Conservation (phyloP, 30 jellyfish, hydroid and myxozoan genomes). For the Turritopsis dohrnii region DNA sequence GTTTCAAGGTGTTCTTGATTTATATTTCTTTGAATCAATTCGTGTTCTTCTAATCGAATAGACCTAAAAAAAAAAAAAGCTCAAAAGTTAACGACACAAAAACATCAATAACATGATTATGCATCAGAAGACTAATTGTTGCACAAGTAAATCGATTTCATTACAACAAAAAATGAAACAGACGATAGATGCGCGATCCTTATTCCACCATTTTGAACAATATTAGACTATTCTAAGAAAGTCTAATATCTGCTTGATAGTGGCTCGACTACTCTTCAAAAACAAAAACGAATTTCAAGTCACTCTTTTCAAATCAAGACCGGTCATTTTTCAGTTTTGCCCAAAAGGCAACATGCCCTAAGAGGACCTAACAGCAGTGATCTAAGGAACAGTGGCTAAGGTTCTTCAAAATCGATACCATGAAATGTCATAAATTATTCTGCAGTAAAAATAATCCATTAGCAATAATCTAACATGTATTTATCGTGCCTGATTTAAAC, state of each 20-base stretch:
- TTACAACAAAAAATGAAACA: conserved; percentile 1
- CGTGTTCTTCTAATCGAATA: conserved; percentile 19
- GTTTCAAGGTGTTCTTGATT: neutral
- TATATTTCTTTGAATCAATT: no score
- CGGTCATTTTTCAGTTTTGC: no score
- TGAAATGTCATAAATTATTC: no score
- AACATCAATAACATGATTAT: neutral
- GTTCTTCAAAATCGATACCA: no score
- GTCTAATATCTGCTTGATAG: conserved; percentile 29
- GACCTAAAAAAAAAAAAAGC: conserved; percentile 26
- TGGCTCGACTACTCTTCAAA: neutral
- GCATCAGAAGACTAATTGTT: neutral
- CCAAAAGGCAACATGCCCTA: no score
- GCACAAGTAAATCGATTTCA: neutral
- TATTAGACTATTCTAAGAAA: neutral
- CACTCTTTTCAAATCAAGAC: no score
- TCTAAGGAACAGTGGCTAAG: no score
- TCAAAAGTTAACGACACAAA: neutral
- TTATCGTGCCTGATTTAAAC: no score
- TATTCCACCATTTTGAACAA: conserved; percentile 27
- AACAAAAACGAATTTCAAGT: neutral
- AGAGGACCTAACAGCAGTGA: no score
- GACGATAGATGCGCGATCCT: conserved; percentile 9
- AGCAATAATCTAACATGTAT: no score
- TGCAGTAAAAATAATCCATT: no score